A percentile compares a stretch with the other conserved stretches of the same genome.
Conservation (phyloP, 1,140 invertebrate genomes). For the Chelonus insularis region DNA sequence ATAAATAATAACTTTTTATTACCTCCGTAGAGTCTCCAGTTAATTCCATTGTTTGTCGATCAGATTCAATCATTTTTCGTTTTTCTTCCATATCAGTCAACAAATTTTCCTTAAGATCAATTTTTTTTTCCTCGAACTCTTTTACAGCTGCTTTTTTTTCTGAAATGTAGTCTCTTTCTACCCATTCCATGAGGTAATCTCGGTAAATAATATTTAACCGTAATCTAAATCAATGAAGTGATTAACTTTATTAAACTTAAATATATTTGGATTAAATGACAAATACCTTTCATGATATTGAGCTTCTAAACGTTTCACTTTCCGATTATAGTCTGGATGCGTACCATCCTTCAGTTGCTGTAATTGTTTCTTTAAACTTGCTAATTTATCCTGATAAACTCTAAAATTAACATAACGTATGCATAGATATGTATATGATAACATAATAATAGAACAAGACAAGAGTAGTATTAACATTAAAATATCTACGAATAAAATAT, state of each 20-base stretch:
- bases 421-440: too few species aligned
- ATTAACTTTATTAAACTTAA: not conserved
- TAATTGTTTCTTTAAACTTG: slow-evolving; percentile 85
- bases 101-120: slow-evolving; percentile 87
- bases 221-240: slow-evolving; percentile 54
- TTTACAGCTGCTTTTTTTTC: slow-evolving; percentile 87
- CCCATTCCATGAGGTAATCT: slow-evolving; percentile 81
- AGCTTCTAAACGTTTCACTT: slow-evolving; percentile 80
- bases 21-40: slow-evolving; percentile 84
- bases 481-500: too few species aligned
- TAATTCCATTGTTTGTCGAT: slow-evolving; percentile 83
- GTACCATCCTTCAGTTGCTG: slow-evolving; percentile 84
- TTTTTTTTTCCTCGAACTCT: slow-evolving; percentile 95
- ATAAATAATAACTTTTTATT: slow-evolving; percentile 2
- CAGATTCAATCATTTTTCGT: slow-evolving; percentile 83
- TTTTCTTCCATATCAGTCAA: slow-evolving; percentile 93
- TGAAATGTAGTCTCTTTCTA: slow-evolving; percentile 83
- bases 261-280: too few species aligned
- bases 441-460: too few species aligned
- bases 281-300: slow-evolving; percentile 73
- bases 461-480: too few species aligned
- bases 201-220: slow-evolving; percentile 81
- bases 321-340: slow-evolving; percentile 84
- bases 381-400: slow-evolving; percentile 92
- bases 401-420: slow-evolving; percentile 65